Base-by-base conservation (phyloP, 1,140 invertebrate genomes). In the Chironomus striatipennis region DNA sequence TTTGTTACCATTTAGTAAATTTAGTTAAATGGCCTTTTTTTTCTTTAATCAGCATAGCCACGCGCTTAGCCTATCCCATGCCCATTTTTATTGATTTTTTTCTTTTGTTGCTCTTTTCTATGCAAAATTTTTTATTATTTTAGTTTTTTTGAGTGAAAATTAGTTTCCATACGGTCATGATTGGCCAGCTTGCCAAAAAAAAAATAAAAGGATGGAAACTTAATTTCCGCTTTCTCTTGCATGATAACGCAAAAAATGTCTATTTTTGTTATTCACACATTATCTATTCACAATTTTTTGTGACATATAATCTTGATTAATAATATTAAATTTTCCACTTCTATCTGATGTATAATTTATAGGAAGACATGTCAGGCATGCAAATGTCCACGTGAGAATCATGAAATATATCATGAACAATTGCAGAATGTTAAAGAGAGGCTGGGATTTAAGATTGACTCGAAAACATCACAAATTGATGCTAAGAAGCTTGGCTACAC, bases 341-440 rank as follows among this genome's bases (percentile, higher is more conserved):
- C 12, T 15, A 4, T 47, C n/a, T n/a, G n/a, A n/a, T 34, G 5
- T 57, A n/a, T 15, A 15, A 42, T 74, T 84, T 81, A 2, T 83
- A 94, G 92, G 82, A 93, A 93, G 80, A 92, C 91, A 76, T 97
- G 94, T 82, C 90, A 89, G 77, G 90, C 90, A 75, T 97, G 94
- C 83, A 94, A 94, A 78, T 97, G 94, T 83, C 90, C 93, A 2
- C 86, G 93, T 34, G 91, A 95, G 77, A 83, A 87, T 21, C 93
- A 95, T 83, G 93, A 94, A 77, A 89, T 96, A 75, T 94, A 92
- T 83, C 93, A 95, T 80, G 91, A 94, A 81, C 93, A 95, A 83
- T 90, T 92, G 85, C 88, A 91, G 18, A 92, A 90, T 76, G 90
- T 94, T 2, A 85, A 89, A 20, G 92, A 94, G 76, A 82, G 93